Evolutionary conservation across 2,113 vertebrate species (phyloP).

Genomic region (Chionomys nivalis): DNA sequence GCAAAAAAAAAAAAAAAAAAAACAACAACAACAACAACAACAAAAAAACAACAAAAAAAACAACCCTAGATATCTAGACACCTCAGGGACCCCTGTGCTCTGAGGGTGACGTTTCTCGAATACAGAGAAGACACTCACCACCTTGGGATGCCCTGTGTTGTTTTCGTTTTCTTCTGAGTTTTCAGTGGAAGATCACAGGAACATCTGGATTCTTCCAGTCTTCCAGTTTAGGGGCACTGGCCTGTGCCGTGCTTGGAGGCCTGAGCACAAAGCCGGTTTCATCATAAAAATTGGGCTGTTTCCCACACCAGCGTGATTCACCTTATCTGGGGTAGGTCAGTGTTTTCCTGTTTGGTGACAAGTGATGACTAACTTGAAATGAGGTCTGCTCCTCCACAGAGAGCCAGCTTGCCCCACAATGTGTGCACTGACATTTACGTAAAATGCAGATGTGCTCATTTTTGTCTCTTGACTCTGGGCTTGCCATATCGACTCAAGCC

Average conservation of each 20-base stretch:
- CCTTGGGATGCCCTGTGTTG: slow-evolving; percentile 20
- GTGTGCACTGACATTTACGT: not conserved
- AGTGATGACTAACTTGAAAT: slow-evolving; percentile 19
- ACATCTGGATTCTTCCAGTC: slow-evolving; percentile 53
- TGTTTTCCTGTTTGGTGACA: not conserved
- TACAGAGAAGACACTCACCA: not conserved
- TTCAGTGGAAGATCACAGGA: slow-evolving; percentile 3
- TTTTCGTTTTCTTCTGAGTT: not conserved
- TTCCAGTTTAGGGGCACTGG: not conserved
- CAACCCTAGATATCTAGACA: not conserved
- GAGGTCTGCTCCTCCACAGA: not conserved
- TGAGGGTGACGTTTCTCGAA: not conserved
- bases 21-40: no score
- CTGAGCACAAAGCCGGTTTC: slow-evolving; percentile 26
- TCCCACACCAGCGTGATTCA: not conserved
- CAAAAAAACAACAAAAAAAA: no score
- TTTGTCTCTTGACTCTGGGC: not conserved
- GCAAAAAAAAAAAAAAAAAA: no score
- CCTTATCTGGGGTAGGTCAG: slow-evolving; percentile 33
- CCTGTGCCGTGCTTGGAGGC: slow-evolving; percentile 1
- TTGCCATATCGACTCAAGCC: not conserved
- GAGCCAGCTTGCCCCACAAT: not conserved
- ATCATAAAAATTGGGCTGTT: not conserved
- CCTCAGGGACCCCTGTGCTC: not conserved
- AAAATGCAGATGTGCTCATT: not conserved